phyloP scores from a whole-genome alignment of 2,113 vertebrate species.

The Polypterus bichir region DNA sequence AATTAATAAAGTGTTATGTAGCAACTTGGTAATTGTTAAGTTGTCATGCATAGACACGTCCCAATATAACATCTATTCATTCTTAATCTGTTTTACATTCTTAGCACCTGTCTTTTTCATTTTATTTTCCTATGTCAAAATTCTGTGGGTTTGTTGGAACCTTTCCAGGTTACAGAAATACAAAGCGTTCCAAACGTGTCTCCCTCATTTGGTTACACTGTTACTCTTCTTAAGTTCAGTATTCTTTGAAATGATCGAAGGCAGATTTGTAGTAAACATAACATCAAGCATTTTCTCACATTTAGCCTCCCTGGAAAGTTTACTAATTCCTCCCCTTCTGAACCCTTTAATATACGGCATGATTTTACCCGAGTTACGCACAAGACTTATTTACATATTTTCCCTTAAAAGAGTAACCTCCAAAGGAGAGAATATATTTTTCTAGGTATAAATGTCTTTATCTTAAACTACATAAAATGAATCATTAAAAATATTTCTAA shows the following conservation, averaged over 20 bases:
- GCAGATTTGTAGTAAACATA: neutral
- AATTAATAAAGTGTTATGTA: slow-evolving; percentile 41
- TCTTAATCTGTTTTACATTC: slow-evolving; percentile 13
- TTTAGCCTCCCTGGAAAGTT: neutral
- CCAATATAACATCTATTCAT: neutral
- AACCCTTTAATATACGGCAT: neutral
- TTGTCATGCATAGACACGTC: slow-evolving; percentile 28
- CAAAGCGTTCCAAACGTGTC: neutral
- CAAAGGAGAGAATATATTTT: too few species aligned
- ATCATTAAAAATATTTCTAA: too few species aligned
- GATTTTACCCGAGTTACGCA: neutral
- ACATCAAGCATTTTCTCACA: neutral
- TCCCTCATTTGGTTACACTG: neutral
- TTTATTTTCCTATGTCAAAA: slow-evolving; percentile 20
- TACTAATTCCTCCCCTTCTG: neutral
- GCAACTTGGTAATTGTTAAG: slow-evolving; percentile 37
- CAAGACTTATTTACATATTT: neutral
- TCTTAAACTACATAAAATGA: too few species aligned
- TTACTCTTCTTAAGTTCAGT: neutral
- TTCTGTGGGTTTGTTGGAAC: neutral
- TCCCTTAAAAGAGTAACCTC: too few species aligned
- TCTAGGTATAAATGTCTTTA: too few species aligned
- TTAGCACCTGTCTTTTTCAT: slow-evolving; percentile 22
- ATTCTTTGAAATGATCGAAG: neutral
- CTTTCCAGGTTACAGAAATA: neutral